phyloP scores from a whole-genome alignment of 2,797 vertebrate genomes.

The Ciconia nigra region DNA sequence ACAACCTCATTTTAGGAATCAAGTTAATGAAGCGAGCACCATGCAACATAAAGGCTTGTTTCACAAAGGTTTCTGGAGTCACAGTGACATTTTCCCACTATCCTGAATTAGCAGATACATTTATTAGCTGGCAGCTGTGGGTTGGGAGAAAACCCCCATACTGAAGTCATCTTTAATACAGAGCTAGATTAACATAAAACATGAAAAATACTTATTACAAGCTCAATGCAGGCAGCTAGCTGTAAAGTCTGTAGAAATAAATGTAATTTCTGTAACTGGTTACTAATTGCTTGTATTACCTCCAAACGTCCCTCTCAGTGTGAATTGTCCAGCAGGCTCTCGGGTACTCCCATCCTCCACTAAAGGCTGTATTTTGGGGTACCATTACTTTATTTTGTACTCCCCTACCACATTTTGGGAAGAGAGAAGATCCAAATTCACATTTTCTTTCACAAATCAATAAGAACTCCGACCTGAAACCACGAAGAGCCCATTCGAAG shows the following conservation, averaged over 20 bases:
- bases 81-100: neutral
- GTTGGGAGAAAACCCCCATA: neutral
- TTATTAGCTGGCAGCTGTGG: neutral
- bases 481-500: rapidly evolving
- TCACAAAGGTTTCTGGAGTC: neutral
- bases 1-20: neutral
- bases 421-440: neutral
- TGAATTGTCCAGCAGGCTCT: neutral
- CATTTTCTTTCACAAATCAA: neutral
- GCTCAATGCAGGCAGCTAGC: neutral
- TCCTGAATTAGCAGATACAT: neutral
- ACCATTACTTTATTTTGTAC: neutral
- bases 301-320: neutral
- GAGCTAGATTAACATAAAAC: neutral
- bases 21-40: neutral
- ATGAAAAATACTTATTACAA: neutral
- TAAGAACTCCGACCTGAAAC: neutral
- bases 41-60: neutral
- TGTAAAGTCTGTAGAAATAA: neutral
- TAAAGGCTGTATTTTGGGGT: neutral
- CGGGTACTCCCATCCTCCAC: neutral
- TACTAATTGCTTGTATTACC: neutral
- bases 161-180: neutral
- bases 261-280: neutral
- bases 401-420: neutral